These are phyloP conservation scores for Oncopeltus fasciatus DNA, from an alignment of 1,140 invertebrate genomes.

Conservation along the genomic window DNA sequence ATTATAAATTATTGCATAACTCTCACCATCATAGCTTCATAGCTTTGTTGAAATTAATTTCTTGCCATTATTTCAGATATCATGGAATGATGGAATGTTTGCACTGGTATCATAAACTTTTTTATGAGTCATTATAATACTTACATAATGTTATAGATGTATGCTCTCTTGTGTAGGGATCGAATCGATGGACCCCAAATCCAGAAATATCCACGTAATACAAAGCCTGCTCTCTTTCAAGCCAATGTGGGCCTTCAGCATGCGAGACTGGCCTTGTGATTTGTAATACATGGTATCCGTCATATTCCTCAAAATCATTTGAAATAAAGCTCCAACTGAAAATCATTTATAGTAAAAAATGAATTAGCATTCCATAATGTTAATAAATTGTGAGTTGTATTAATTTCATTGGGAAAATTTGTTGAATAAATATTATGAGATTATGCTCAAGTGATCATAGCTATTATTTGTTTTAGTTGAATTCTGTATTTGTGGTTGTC, in stretches of 20 bases:
- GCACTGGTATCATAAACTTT: constrained; percentile 14
- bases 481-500: too few species aligned
- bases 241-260: constrained; percentile 54
- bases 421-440: too few species aligned
- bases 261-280: constrained; percentile 28
- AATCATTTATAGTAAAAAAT: too few species aligned
- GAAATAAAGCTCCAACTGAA: too few species aligned
- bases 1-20: not conserved
- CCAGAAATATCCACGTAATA: constrained; percentile 51
- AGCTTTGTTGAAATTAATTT: not conserved
- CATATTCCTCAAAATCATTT: too few species aligned
- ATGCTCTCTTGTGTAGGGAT: constrained; percentile 36
- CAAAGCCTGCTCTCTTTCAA: constrained; percentile 39
- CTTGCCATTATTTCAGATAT: not conserved
- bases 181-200: constrained; percentile 39
- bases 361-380: too few species aligned
- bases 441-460: too few species aligned
- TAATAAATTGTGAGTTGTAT: too few species aligned
- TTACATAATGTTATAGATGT: constrained; percentile 33
- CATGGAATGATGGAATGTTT: not conserved
- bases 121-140: too few species aligned
- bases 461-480: too few species aligned
- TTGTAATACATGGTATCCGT: too few species aligned
- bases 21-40: not conserved
- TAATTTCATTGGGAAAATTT: too few species aligned